phyloP scores from a whole-genome alignment of 2,113 vertebrate genomes.

The Hirundichthys speculiger region DNA sequence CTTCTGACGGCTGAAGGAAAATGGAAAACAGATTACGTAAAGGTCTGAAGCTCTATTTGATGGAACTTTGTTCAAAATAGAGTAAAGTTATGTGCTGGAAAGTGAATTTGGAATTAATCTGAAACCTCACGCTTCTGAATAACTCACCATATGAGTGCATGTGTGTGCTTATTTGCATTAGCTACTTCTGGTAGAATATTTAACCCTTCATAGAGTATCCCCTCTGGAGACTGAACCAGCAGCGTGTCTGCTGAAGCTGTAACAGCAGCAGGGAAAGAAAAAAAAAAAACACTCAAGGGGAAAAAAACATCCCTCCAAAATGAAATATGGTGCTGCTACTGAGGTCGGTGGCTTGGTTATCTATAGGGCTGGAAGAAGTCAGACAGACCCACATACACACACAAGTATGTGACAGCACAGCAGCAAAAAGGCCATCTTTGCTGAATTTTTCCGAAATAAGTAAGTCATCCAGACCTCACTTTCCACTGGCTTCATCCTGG shows the following conservation, averaged over 20 bases:
- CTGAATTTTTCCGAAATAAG: constrained; percentile 73
- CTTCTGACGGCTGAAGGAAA: constrained; percentile 11
- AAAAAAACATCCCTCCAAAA: constrained; percentile 35
- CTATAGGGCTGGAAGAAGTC: constrained; percentile 27
- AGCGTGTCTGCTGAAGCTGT: constrained; percentile 36
- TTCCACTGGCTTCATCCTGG: constrained; percentile 65
- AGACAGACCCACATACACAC: constrained; percentile 12
- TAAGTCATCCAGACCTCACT: constrained; percentile 71
- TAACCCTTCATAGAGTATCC: constrained; percentile 61
- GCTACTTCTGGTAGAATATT: constrained; percentile 62
- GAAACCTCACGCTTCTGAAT: constrained; percentile 37
- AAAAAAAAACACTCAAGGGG: neutral
- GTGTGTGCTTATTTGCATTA: constrained; percentile 22
- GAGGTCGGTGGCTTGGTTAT: constrained; percentile 36
- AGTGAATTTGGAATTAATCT: constrained; percentile 71
- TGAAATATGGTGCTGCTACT: constrained; percentile 38
- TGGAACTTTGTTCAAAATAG: constrained; percentile 41
- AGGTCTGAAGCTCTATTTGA: constrained; percentile 32
- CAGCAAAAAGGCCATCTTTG: constrained; percentile 52
- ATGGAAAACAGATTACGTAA: constrained; percentile 35
- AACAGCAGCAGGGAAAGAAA: constrained; percentile 28
- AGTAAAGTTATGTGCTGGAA: constrained; percentile 68
- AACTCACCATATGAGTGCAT: constrained; percentile 30
- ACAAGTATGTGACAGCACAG: constrained; percentile 52
- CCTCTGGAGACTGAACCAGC: constrained; percentile 56